These are phyloP conservation scores for Aleiodes alternator DNA, from an alignment of 2,888 invertebrate species.

Conservation along the genomic window DNA sequence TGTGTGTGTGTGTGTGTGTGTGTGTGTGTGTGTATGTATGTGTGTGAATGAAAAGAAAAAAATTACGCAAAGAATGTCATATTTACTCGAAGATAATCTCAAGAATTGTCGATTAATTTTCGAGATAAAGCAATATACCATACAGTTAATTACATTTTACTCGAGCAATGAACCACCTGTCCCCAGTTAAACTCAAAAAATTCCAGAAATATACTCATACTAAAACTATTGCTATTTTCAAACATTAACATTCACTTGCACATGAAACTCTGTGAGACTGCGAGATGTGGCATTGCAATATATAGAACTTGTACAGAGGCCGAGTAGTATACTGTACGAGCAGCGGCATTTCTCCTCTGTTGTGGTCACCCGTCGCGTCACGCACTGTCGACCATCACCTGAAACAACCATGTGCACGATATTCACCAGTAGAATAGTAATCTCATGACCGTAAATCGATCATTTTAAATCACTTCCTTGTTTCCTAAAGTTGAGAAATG, in stretches of 20 bases:
- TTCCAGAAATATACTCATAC: neutral
- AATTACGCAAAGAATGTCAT: slow-evolving; percentile 39
- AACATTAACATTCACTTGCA: neutral
- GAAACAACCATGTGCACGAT: slow-evolving; percentile 29
- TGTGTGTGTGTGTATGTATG: slow-evolving; percentile 14
- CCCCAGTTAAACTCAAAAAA: neutral
- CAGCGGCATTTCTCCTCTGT: slow-evolving; percentile 64
- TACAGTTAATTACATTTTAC: slow-evolving; percentile 4
- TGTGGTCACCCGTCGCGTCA: slow-evolving; percentile 68
- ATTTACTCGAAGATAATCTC: neutral
- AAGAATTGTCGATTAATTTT: slow-evolving; percentile 33
- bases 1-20: slow-evolving; percentile 14
- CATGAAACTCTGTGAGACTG: neutral
- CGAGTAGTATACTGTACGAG: slow-evolving; percentile 52
- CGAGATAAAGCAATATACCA: slow-evolving; percentile 34
- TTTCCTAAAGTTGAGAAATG: neutral
- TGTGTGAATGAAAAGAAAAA: slow-evolving; percentile 33
- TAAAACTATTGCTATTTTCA: neutral
- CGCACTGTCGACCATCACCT: slow-evolving; percentile 65
- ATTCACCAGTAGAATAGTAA: slow-evolving; percentile 15
- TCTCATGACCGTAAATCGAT: slow-evolving; percentile 37
- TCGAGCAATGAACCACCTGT: slow-evolving; percentile 14
- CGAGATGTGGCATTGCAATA: slow-evolving; percentile 55
- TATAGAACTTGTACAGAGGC: slow-evolving; percentile 57
- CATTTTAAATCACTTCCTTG: slow-evolving; percentile 29